These are phyloP conservation scores for Epinotia ramella DNA, from an alignment of 2,888 invertebrate genomes.

Conservation along the genomic window DNA sequence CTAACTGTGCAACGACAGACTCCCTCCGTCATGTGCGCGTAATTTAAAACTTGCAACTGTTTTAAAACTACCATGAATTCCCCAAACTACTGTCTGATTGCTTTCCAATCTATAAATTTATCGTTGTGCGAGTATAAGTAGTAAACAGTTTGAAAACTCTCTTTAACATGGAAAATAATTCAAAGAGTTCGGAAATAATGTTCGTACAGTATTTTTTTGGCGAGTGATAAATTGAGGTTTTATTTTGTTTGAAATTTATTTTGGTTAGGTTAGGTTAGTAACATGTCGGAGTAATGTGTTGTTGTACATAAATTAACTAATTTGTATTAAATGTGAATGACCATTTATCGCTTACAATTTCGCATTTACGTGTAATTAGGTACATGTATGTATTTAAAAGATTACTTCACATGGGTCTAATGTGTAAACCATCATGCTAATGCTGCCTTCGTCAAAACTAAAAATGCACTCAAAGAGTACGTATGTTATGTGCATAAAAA, in stretches of 20 bases:
- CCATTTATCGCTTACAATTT: no score
- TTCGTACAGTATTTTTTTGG: conserved; percentile 28
- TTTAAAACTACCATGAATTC: conserved; percentile 44
- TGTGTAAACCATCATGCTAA: no score
- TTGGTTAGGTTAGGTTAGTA: not conserved
- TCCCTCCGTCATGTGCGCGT: conserved; percentile 12
- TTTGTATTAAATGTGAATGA: no score
- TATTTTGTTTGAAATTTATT: not conserved
- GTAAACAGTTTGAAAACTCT: conserved; percentile 39
- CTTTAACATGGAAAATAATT: conserved; percentile 42
- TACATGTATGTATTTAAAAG: no score
- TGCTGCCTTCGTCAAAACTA: no score
- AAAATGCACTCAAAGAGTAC: no score
- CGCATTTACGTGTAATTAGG: no score
- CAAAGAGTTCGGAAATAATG: conserved; percentile 38
- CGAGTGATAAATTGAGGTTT: not conserved
- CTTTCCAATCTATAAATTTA: conserved; percentile 45
- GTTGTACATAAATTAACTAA: not conserved
- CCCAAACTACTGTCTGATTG: conserved; percentile 42
- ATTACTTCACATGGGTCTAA: no score
- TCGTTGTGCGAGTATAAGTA: conserved; percentile 34
- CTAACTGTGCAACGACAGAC: not conserved
- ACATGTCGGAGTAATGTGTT: not conserved
- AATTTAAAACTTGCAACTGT: conserved; percentile 40
- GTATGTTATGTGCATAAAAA: no score